Conservation (phyloP, 64 coral and sea anemone genomes). For the Astreopora myriophthalma region DNA sequence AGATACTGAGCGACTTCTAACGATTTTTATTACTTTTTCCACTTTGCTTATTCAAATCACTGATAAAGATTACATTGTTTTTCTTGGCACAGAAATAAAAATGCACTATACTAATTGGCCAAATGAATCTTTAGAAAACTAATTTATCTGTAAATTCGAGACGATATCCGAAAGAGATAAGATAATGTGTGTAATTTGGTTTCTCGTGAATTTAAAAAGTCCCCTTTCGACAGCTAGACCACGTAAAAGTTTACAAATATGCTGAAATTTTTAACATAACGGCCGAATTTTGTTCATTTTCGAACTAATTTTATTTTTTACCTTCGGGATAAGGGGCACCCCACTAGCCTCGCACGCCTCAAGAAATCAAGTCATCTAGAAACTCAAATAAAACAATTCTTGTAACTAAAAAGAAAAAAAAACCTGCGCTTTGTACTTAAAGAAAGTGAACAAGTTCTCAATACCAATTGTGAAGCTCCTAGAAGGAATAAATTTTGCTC, state of each 20-base stretch:
- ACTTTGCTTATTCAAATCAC: constrained; percentile 48
- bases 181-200: constrained; percentile 81
- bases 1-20: constrained; percentile 29
- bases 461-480: neutral
- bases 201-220: constrained; percentile 71
- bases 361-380: neutral
- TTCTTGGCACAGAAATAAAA: constrained; percentile 82
- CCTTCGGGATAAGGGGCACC: neutral
- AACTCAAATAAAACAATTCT: constrained; percentile 35
- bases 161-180: constrained; percentile 83
- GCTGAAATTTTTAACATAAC: constrained; percentile 59
- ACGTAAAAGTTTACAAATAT: constrained; percentile 25
- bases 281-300: constrained; percentile 48
- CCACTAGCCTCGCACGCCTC: neutral
- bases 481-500: constrained; percentile 14
- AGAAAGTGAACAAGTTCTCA: constrained; percentile 7
- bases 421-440: constrained; percentile 2
- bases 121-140: constrained; percentile 99
- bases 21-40: constrained; percentile 56
- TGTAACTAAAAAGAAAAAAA: neutral
- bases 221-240: constrained; percentile 50
- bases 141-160: constrained; percentile 89
- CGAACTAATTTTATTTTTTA: constrained; percentile 68
- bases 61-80: constrained; percentile 70
- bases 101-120: constrained; percentile 84